Percentiles rank a stretch among this genome's conserved stretches.
Conservation (phyloP, 1,140 invertebrate species). For the Hylaeus anthracinus region DNA sequence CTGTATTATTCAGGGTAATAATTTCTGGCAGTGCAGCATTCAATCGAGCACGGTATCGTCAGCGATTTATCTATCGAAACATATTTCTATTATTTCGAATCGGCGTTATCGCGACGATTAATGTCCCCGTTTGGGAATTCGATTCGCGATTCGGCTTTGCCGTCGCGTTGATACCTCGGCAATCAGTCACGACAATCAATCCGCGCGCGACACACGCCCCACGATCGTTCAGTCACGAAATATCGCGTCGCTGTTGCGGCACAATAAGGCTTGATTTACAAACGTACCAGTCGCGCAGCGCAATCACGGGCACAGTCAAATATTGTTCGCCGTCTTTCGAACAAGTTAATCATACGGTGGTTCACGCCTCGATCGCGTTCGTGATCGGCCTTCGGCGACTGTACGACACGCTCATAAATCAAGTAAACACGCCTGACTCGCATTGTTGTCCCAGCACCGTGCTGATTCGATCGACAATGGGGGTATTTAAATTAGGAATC, state of each 20-base stretch:
- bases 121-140: not conserved
- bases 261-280: constrained; percentile 8
- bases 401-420: not conserved
- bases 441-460: no score
- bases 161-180: not conserved
- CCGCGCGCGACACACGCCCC: not conserved
- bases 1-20: no score
- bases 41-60: no score
- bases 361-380: not conserved
- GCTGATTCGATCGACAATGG: not conserved
- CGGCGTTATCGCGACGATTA: not conserved
- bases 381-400: no score
- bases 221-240: constrained; percentile 3
- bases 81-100: not conserved
- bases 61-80: not conserved
- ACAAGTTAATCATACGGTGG: not conserved
- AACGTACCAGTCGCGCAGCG: not conserved
- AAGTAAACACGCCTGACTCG: not conserved
- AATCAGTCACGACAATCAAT: not conserved
- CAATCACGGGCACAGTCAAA: not conserved
- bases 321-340: constrained; percentile 1
- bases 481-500: constrained; percentile 1
- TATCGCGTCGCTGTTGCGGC: not conserved
- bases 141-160: not conserved
- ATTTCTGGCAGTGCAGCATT: no score